These are phyloP conservation scores for Enteromius afrohamiltoni DNA, from an alignment of 2,797 vertebrate genomes.

Conservation along the genomic window DNA sequence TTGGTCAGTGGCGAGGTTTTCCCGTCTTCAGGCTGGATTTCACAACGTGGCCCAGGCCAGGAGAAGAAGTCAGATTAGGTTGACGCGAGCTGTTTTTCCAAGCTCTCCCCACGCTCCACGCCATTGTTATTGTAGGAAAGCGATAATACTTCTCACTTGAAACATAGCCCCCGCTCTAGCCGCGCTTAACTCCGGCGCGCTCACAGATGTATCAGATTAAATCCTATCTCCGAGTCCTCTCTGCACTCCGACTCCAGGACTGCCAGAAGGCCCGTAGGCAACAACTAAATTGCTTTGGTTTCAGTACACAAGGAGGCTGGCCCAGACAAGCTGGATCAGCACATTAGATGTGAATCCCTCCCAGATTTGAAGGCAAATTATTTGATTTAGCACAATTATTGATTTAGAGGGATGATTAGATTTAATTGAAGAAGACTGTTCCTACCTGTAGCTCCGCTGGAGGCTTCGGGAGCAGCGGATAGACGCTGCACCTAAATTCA, in stretches of 20 bases:
- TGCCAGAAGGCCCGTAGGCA: constrained; percentile 97
- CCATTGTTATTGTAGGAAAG: constrained; percentile 81
- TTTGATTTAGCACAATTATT: constrained; percentile 92
- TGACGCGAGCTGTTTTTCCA: constrained; percentile 76
- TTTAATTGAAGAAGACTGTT: constrained; percentile 99
- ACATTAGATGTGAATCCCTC: constrained; percentile 97
- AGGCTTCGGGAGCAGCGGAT: constrained; percentile 78
- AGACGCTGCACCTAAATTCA: constrained; percentile 82
- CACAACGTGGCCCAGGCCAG: constrained; percentile 64
- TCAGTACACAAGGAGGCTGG: constrained; percentile 97
- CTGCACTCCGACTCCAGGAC: constrained; percentile 83
- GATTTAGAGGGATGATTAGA: constrained; percentile 99
- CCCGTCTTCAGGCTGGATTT: constrained; percentile 76
- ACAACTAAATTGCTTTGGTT: constrained; percentile 99
- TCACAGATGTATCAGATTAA: constrained; percentile 99
- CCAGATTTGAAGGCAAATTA: constrained; percentile 95
- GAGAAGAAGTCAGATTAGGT: constrained; percentile 78
- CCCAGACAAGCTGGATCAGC: constrained; percentile 98
- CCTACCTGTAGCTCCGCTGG: constrained; percentile 96
- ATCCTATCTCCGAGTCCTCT: constrained; percentile 90
- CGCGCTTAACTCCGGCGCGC: constrained; percentile 77
- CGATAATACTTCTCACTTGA: constrained; percentile 91
- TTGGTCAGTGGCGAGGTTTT: constrained; percentile 77
- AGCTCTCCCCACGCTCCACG: constrained; percentile 64
- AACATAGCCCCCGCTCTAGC: constrained; percentile 81